phyloP scores from a whole-genome alignment of 1,140 invertebrate species.

The Zaprionus camerounensis region DNA sequence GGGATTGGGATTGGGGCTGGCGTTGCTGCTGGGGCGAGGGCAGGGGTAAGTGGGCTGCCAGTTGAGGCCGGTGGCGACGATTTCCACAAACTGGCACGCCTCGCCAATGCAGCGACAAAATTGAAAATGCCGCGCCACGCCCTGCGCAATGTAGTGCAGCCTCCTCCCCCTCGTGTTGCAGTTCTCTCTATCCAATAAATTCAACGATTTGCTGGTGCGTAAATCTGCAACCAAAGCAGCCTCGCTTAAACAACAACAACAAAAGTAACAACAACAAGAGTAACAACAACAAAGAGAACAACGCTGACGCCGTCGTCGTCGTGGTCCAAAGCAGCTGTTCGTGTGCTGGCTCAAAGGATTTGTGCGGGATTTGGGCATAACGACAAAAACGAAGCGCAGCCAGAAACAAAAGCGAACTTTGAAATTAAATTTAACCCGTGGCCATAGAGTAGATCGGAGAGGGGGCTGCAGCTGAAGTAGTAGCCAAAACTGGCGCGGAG shows the following conservation, averaged over 20 bases:
- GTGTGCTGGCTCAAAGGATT: slow-evolving; percentile 79
- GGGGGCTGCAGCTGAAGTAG: not conserved
- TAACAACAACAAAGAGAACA: slow-evolving; percentile 12
- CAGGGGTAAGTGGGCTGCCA: slow-evolving; percentile 8
- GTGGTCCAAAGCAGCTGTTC: slow-evolving; percentile 71
- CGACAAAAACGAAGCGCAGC: slow-evolving; percentile 70
- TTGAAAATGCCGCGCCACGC: slow-evolving; percentile 65
- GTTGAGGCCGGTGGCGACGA: slow-evolving; percentile 16
- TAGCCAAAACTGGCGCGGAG: slow-evolving; percentile 9
- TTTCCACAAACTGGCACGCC: slow-evolving; percentile 23
- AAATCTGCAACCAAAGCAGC: slow-evolving; percentile 78
- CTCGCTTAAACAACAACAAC: slow-evolving; percentile 66
- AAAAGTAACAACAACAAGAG: slow-evolving; percentile 36
- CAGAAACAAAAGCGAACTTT: slow-evolving; percentile 71
- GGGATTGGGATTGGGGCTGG: not conserved
- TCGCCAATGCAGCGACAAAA: slow-evolving; percentile 49
- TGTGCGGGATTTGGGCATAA: slow-evolving; percentile 78
- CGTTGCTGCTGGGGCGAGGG: no score
- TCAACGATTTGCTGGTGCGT: slow-evolving; percentile 79
- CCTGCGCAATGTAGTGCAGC: slow-evolving; percentile 5
- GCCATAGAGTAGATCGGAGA: not conserved
- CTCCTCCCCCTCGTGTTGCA: not conserved
- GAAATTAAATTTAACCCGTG: slow-evolving; percentile 78
- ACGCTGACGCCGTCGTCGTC: slow-evolving; percentile 9
- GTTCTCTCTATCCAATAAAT: slow-evolving; percentile 58